Evolutionary conservation across 2,797 vertebrate genomes (phyloP), one percentile per base, ranked within the genome.

Genomic region (Anguilla pacifica): DNA sequence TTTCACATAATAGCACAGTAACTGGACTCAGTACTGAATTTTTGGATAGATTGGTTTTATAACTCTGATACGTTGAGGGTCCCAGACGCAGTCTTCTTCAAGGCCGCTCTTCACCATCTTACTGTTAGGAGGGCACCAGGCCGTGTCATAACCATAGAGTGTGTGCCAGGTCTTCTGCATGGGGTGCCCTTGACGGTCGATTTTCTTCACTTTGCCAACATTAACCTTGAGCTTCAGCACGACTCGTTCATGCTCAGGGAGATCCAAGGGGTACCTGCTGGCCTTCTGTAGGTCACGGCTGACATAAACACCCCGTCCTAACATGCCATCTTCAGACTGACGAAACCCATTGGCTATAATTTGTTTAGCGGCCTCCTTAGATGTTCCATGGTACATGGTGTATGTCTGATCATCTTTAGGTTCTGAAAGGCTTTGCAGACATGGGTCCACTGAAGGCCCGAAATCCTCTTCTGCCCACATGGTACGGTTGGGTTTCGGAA

Each of bases 321-420:
- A 90, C 93, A 95, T 94, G 89, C 94, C 95, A 0, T 0, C 2
- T 0, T 0, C 0, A 17, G 95, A 95, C 64, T 0, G 92, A 0
- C 0, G 0, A 79, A 96, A 96, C 0, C 94, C 94, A 0, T 0
- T 0, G 0, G 0, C 0, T 6, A 0, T 0, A 64, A 96, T 95
- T 10, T 0, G 0, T 0, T 3, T 0, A 6, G 93, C 93, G 0
- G 0, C 64, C 0, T 0, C 0, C 0, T 0, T 46, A 67, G 84
- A 89, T 81, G 95, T 95, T 46, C 95, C 95, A 0, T 96, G 95
- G 88, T 94, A 95, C 95, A 96, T 96, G 64, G 90, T 5, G 22
- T 95, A 95, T 6, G 0, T 85, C 6, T 0, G 25, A 6, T 0
- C 0, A 0, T 85, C 0, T 0, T 0, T 0, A 0, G 94, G 93